These are phyloP conservation scores for Scaptomyza caliginosa DNA, from an alignment of 2,888 invertebrate genomes.

Conservation along the genomic window DNA sequence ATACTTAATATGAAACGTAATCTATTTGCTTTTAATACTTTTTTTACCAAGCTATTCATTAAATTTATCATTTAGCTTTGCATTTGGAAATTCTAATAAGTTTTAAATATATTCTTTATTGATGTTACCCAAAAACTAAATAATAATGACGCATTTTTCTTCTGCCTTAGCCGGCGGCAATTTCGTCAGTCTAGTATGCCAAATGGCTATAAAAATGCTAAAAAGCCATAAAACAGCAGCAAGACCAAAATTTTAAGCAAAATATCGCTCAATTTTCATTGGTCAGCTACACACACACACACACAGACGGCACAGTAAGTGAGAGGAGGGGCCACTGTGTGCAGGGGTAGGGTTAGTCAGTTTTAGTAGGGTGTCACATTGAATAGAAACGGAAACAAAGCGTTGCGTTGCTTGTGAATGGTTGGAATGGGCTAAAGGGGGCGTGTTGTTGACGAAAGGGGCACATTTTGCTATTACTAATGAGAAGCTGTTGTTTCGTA, in stretches of 20 bases:
- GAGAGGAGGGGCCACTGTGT: not conserved
- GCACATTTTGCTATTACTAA: constrained; percentile 56
- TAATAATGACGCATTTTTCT: not conserved
- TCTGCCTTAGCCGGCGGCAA: not conserved
- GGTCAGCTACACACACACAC: constrained; percentile 45
- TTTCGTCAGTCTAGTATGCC: constrained; percentile 13
- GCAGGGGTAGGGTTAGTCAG: not conserved
- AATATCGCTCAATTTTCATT: constrained; percentile 43
- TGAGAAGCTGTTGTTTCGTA: constrained; percentile 64
- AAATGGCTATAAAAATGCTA: constrained; percentile 15
- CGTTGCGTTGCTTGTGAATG: constrained; percentile 21
- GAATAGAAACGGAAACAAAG: constrained; percentile 62
- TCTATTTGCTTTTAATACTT: too few relatives aligned
- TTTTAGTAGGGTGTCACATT: constrained; percentile 45
- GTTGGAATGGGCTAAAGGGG: not conserved
- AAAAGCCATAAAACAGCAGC: constrained; percentile 19
- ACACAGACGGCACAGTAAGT: too few relatives aligned
- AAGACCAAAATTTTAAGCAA: constrained; percentile 18
- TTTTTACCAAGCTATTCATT: too few relatives aligned
- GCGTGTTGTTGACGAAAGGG: not conserved
- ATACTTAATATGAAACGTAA: too few relatives aligned
- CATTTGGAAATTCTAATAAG: too few relatives aligned
- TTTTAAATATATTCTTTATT: not conserved
- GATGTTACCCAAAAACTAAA: not conserved
- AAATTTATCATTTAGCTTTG: not conserved